phyloP scores from a whole-genome alignment of 2,888 invertebrate species.

The Drosophila pseudotalamancana region DNA sequence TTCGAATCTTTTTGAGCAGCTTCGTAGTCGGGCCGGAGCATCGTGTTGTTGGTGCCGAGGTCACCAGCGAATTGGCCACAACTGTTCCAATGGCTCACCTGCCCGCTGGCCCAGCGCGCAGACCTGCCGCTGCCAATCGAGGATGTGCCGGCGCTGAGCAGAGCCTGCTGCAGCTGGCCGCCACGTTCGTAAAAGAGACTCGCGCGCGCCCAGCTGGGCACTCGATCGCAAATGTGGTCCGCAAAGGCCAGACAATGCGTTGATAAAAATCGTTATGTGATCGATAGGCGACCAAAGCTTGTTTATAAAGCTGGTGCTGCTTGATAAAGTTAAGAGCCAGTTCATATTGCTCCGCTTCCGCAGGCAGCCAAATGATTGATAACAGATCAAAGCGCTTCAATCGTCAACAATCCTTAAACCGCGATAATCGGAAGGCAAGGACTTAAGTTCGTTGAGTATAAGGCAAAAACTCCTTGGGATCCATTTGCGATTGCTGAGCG shows the following conservation, averaged over 20 bases:
- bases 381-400: slow-evolving; percentile 89
- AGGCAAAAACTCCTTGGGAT: slow-evolving; percentile 96
- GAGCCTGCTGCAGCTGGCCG: slow-evolving; percentile 87
- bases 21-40: too few species aligned
- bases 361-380: slow-evolving; percentile 89
- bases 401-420: slow-evolving; percentile 93
- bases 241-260: slow-evolving; percentile 88
- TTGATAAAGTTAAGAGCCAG: slow-evolving; percentile 90
- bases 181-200: slow-evolving; percentile 91
- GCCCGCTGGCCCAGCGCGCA: slow-evolving; percentile 83
- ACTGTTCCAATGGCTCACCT: slow-evolving; percentile 54
- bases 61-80: slow-evolving; percentile 83
- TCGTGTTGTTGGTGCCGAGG: slow-evolving; percentile 86
- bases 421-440: slow-evolving; percentile 86
- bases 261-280: slow-evolving; percentile 80
- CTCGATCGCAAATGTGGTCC: slow-evolving; percentile 88
- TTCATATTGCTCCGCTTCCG: slow-evolving; percentile 86
- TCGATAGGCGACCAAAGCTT: slow-evolving; percentile 87
- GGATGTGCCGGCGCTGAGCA: slow-evolving; percentile 89
- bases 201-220: slow-evolving; percentile 90
- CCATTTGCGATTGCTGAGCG: slow-evolving; percentile 94
- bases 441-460: slow-evolving; percentile 91
- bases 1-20: slow-evolving; percentile 87
- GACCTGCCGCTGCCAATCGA: slow-evolving; percentile 92
- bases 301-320: slow-evolving; percentile 89